Base-by-base conservation (phyloP, 30 jellyfish, hydroid and myxozoan genomes). In the Nemopilema nomurai region DNA sequence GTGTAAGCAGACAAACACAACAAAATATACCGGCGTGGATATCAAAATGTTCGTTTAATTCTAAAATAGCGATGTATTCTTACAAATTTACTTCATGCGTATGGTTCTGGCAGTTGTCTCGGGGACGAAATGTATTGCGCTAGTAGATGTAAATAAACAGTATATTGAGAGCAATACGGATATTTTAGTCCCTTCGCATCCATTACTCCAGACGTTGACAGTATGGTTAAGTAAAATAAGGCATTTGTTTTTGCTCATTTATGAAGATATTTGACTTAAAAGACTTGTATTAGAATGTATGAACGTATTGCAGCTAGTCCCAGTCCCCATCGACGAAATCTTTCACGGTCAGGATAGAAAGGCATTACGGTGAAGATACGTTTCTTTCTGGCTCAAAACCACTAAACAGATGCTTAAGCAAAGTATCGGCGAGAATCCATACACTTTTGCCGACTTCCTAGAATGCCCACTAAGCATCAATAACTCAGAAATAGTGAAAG, bases 21-120 rank as follows among this genome's bases (percentile, higher is more conserved):
- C 41, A 51, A 70, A 41, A 70, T 24, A 24, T 21, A 23, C 18
- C 24, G 41, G 28, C 28, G 80, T 28, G 29, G 67, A 25, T 79
- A 79, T 65, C 79, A 79, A 79, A 41, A 79, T 18, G 27, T 63
- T 67, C 27, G 73, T 65, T 67, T 62, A 78, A 79, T 62, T 79
- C 89, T 70, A 79, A 79, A 79, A 79, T 79, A 79, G 89, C 30
- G 89, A 71, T 52, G 52, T 27, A 49, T n/a, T 79, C 70, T 53
- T 77, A 52, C 77, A 77, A 77, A 77, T 52, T 62, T 53, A 25
- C 49, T 53, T 18, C 74, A 53, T 20, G 51, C n/a, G 9, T 53
- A 76, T 25, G 74, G n/a, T 51, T 74, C 50, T 16, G 26, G 71
- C 71, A 22, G n/a, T n/a, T n/a, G n/a, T n/a, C n/a, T n/a, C n/a